Conservation (phyloP, 2,888 invertebrate genomes). For the Hydroisotoma schaefferi region DNA sequence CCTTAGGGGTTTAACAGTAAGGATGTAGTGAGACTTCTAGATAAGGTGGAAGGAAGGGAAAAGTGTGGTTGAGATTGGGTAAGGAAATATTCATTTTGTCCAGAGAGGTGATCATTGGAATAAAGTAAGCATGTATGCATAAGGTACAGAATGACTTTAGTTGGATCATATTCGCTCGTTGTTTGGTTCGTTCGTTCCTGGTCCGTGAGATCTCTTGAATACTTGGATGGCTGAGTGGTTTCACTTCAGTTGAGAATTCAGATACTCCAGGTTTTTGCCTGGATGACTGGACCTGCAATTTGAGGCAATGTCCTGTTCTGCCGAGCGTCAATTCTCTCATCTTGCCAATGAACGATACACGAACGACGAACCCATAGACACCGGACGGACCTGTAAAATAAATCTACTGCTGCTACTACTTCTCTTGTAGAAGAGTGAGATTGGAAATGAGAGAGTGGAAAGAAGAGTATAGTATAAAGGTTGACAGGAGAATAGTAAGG, state of each 20-base stretch:
- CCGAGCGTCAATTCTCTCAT: conserved; percentile 14
- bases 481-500: conserved; percentile 10
- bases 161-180: too few species aligned
- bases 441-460: not conserved
- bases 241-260: conserved; percentile 20
- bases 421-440: not conserved
- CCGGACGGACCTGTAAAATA: not conserved
- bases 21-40: conserved; percentile 7
- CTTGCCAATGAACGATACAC: too few species aligned
- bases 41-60: conserved; percentile 7
- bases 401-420: not conserved
- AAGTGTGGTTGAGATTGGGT: conserved; percentile 6
- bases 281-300: conserved; percentile 19
- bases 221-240: conserved; percentile 29
- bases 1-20: too few species aligned
- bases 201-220: conserved; percentile 5
- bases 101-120: too few species aligned
- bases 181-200: too few species aligned
- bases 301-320: conserved; percentile 23
- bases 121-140: too few species aligned
- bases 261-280: conserved; percentile 22
- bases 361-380: too few species aligned
- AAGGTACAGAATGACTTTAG: too few species aligned
- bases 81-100: conserved; percentile 5
- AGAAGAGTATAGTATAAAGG: not conserved